Evolutionary conservation across 2,888 invertebrate species (phyloP), one percentile per base, ranked within the genome.

Genomic region (Parthenolecanium corni): DNA sequence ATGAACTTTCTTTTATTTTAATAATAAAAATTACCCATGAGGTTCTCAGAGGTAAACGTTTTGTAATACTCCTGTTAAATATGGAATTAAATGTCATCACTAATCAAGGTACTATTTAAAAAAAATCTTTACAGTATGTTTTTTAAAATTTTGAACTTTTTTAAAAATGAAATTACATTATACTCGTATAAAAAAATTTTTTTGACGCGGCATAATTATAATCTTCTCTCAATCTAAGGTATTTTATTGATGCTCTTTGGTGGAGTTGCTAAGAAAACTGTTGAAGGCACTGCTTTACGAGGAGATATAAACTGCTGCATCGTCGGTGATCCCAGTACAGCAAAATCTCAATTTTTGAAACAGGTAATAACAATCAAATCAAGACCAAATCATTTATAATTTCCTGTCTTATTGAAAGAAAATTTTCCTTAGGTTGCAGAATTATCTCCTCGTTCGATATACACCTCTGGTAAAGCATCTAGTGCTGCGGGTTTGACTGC

Each of bases 401-500:
- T 56, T 2, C 20, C 20, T 46, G 21, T 57, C 12, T 25, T 54
- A 24, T 61, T 23, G 21, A 20, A 20, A n/a, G 12, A 52, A 46
- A 23, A 58, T 66, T 42, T 53, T 62, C 47, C 63, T 1, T 72
- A 78, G 72, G 81, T 85, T 1, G 80, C 93, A 9, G 94, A 96
- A 72, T 93, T 98, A 74, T 86, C 89, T 18, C 97, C 98, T 0
- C 80, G 97, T 24, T 95, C 97, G 0, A 88, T 98, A 4, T 98
- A 99, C 75, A 99, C 98, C 0, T 96, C 95, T 46, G 98, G 98
- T 6, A 98, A 98, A 76, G 98, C 96, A 0, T 96, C 95, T 0
- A 86, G 87, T 2, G 97, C 98, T 0, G 97, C 98, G 56, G 98
- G 98, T 79, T 79, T 98, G 52, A 98, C 98, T 0, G 98, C 98